Evolutionary conservation across 2,113 vertebrate genomes (phyloP).

Genomic region (Turnix velox): DNA sequence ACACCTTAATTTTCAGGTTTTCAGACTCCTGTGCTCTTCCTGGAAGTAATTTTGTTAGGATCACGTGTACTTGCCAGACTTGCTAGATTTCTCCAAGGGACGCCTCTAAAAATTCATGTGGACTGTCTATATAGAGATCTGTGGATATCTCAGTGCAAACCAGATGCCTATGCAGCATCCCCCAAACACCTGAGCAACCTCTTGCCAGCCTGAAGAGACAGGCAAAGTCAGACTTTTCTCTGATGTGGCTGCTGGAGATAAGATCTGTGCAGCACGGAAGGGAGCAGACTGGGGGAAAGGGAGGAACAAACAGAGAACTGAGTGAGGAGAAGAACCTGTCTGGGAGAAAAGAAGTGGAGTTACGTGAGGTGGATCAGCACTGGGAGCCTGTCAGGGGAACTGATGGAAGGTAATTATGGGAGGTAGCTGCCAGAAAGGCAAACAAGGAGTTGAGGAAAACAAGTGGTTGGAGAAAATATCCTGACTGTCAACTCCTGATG

Average conservation of each 20-base stretch:
- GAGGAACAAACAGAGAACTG: accelerated
- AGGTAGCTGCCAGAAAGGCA: not conserved
- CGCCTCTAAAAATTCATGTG: not conserved
- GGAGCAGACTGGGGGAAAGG: not conserved
- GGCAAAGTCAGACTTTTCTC: not conserved
- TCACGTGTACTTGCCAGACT: not conserved
- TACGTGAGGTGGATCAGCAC: not conserved
- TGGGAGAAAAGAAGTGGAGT: not conserved
- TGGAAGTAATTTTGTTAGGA: not conserved
- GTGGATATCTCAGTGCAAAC: accelerated
- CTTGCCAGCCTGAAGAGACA: not conserved
- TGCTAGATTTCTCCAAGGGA: not conserved
- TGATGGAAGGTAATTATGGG: not conserved
- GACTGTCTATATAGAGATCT: not conserved
- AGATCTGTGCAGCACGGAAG: not conserved
- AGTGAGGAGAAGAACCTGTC: not conserved
- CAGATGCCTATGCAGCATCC: accelerated
- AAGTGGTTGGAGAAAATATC: not conserved
- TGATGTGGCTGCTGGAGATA: not conserved
- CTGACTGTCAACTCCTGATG: too few species aligned
- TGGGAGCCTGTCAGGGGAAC: not conserved
- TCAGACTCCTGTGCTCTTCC: not conserved
- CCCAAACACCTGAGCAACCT: not conserved
- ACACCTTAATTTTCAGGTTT: not conserved
- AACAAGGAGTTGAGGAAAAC: not conserved